Conservation (phyloP, 2,888 invertebrate genomes). For the Serripes groenlandicus region DNA sequence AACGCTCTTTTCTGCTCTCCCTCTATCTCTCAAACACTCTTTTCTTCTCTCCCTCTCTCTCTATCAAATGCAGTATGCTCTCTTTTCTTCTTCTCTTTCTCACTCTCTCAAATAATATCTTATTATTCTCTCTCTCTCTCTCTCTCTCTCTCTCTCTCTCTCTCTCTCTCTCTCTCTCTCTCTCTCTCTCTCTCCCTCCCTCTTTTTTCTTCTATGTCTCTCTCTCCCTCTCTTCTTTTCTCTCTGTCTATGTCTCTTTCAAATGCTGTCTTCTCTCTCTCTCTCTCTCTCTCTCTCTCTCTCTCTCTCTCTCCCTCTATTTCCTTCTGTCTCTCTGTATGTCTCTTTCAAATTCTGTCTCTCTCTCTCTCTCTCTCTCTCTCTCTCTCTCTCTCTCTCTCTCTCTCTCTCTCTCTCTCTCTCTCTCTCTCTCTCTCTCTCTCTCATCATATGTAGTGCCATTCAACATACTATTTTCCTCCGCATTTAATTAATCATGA, state of each 20-base stretch:
- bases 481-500: background rate
- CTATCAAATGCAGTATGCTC: background rate
- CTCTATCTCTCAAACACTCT: background rate
- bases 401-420: conserved; percentile 4
- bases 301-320: conserved; percentile 15
- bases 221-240: background rate
- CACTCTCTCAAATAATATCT: background rate
- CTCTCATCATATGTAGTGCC: too few species aligned
- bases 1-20: background rate
- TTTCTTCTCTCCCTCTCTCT: too few species aligned
- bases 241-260: background rate
- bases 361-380: conserved; percentile 15
- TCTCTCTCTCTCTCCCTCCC: conserved; percentile 2
- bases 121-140: background rate
- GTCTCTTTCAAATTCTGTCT: too few species aligned
- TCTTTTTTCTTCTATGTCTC: background rate
- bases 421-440: conserved; percentile 15
- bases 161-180: conserved; percentile 1
- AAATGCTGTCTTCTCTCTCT: background rate
- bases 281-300: conserved; percentile 12
- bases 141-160: conserved; percentile 3
- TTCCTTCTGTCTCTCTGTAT: too few species aligned
- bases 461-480: background rate
- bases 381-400: conserved; percentile 7
- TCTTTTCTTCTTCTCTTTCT: background rate